Percentiles rank a stretch among this genome's conserved stretches.
Evolutionary conservation across 2,888 invertebrate genomes (phyloP).

Genomic region (Nycteola revayana): DNA sequence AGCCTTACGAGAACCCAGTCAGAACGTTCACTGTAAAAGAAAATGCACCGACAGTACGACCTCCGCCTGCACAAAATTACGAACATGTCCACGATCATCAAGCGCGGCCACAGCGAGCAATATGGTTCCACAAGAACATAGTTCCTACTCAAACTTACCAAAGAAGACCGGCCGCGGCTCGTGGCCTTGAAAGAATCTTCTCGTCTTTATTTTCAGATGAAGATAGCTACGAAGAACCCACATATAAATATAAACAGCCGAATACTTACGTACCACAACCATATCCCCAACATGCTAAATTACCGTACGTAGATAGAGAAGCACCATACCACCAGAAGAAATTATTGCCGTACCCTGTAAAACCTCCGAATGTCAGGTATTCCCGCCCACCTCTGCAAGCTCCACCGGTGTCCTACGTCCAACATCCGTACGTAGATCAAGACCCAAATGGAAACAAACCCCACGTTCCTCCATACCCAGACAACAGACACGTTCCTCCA

Average conservation of each 20-base stretch:
- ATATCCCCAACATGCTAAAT: slow-evolving; percentile 51
- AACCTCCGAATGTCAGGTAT: slow-evolving; percentile 49
- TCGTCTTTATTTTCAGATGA: slow-evolving; percentile 65
- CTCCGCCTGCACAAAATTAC: slow-evolving; percentile 31
- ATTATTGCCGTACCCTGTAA: slow-evolving; percentile 49
- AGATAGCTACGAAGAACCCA: slow-evolving; percentile 45
- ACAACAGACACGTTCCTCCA: slow-evolving; percentile 43
- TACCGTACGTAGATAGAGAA: slow-evolving; percentile 47
- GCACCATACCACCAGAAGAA: slow-evolving; percentile 54
- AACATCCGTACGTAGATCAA: slow-evolving; percentile 48
- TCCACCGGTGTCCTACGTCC: slow-evolving; percentile 40
- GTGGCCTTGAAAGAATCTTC: slow-evolving; percentile 63
- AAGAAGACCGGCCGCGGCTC: slow-evolving; percentile 19
- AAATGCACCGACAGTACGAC: slow-evolving; percentile 46
- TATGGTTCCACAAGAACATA: slow-evolving; percentile 71
- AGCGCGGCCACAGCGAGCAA: slow-evolving; percentile 51
- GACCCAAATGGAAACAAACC: slow-evolving; percentile 30
- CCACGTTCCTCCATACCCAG: slow-evolving; percentile 37
- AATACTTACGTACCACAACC: slow-evolving; percentile 37
- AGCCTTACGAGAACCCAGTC: slow-evolving; percentile 77
- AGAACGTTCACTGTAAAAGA: slow-evolving; percentile 85
- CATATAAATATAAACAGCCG: slow-evolving; percentile 40
- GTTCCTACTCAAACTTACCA: slow-evolving; percentile 42
- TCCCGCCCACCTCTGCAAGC: slow-evolving; percentile 47
- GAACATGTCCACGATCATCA: slow-evolving; percentile 14